phyloP scores from a whole-genome alignment of 1,140 invertebrate genomes.

The Lerema accius region DNA sequence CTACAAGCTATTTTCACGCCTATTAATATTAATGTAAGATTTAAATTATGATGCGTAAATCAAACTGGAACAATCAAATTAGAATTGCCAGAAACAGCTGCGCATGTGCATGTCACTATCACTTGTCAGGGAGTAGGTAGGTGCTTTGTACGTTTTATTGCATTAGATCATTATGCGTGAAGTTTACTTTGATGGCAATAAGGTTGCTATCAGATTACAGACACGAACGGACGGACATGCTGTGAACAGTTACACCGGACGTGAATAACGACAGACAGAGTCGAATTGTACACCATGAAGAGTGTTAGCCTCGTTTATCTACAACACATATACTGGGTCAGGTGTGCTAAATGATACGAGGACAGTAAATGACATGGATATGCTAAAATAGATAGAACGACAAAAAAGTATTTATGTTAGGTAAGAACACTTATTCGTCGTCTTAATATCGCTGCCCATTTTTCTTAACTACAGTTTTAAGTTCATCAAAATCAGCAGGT shows the following conservation, averaged over 20 bases:
- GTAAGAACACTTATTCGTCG: too few relatives aligned
- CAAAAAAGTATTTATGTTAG: not conserved
- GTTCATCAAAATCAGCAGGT: too few relatives aligned
- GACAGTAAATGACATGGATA: not conserved
- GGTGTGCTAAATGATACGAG: not conserved
- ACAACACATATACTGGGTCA: not conserved
- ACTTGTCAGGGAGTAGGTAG: conserved; percentile 2
- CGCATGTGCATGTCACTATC: conserved; percentile 7
- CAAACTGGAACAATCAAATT: conserved; percentile 10
- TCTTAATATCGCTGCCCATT: too few relatives aligned
- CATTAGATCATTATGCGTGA: conserved; percentile 6
- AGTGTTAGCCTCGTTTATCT: not conserved
- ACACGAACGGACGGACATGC: conserved; percentile 20
- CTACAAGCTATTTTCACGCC: not conserved
- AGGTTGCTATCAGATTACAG: conserved; percentile 13
- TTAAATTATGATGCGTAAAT: conserved; percentile 10
- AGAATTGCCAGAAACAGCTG: conserved; percentile 16
- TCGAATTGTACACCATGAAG: conserved; percentile 17
- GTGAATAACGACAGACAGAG: conserved; percentile 10
- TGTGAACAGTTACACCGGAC: conserved; percentile 8
- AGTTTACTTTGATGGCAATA: conserved; percentile 12
- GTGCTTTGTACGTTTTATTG: conserved; percentile 11
- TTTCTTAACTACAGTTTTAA: too few relatives aligned
- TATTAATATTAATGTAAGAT: not conserved
- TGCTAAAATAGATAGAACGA: not conserved